Conservation (phyloP, 2,888 invertebrate species). For the Aphodius granarius region DNA sequence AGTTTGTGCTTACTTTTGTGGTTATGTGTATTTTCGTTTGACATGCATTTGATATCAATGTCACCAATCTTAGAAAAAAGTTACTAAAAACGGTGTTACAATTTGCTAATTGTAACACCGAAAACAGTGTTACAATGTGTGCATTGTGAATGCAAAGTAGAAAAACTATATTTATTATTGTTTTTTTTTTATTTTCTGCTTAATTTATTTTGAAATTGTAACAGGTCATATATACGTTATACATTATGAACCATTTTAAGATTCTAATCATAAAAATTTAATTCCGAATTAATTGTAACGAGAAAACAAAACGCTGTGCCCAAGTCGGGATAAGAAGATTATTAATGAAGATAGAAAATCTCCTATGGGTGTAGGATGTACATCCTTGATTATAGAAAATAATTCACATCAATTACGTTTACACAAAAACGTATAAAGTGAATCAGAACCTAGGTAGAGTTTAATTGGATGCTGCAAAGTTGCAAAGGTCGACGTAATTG, state of each 20-base stretch:
- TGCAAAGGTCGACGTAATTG: background rate
- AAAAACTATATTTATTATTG: no score
- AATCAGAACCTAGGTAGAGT: background rate
- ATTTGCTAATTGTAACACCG: no score
- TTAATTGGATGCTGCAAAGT: background rate
- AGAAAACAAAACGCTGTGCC: background rate
- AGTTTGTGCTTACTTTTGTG: no score
- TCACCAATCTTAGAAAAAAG: no score
- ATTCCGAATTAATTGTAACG: background rate
- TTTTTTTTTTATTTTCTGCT: no score
- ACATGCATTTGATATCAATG: no score
- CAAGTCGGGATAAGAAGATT: background rate
- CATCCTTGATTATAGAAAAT: background rate
- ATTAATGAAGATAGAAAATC: background rate
- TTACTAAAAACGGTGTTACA: no score
- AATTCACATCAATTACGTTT: background rate
- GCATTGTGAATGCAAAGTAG: no score
- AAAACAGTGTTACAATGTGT: no score
- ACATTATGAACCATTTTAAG: background rate
- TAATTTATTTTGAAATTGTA: background rate
- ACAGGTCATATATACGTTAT: background rate
- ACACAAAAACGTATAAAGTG: background rate
- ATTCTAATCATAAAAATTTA: no score
- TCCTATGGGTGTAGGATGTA: background rate
- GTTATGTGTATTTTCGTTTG: no score